Percentiles rank a stretch among this genome's conserved stretches.
phyloP scores from a whole-genome alignment of 2,797 vertebrate species.

The Anabas testudineus region DNA sequence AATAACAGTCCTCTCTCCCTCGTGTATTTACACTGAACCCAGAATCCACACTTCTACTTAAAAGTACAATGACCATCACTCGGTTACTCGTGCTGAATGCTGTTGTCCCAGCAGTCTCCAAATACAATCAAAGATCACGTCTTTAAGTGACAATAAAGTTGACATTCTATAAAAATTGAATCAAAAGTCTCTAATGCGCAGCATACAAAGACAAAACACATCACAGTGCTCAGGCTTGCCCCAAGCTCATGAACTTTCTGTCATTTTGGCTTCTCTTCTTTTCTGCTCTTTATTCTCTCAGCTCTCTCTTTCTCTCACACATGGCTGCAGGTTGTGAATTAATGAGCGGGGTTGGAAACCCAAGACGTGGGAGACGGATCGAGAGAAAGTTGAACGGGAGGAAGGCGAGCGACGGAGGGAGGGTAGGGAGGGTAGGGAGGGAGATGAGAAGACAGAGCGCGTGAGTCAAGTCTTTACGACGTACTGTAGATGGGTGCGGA shows the following conservation, averaged over 20 bases:
- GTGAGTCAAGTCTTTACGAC: slow-evolving; percentile 48
- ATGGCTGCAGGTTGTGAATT: slow-evolving; percentile 70
- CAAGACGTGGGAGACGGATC: slow-evolving; percentile 2
- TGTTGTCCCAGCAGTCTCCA: too few relatives aligned
- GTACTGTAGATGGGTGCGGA: slow-evolving; percentile 34
- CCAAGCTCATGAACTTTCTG: slow-evolving; percentile 23
- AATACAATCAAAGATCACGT: too few relatives aligned
- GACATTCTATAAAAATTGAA: slow-evolving; percentile 7
- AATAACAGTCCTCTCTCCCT: background rate
- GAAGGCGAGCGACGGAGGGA: slow-evolving; percentile 3
- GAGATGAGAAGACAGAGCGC: slow-evolving; percentile 39
- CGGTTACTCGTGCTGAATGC: too few relatives aligned
- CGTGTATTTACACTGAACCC: slow-evolving; percentile 1
- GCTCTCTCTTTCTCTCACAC: slow-evolving; percentile 16
- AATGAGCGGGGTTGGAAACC: slow-evolving; percentile 56
- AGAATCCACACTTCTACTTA: too few relatives aligned
- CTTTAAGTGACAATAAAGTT: slow-evolving; percentile 9
- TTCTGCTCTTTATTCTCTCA: slow-evolving; percentile 25
- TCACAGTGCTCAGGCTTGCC: slow-evolving; percentile 6
- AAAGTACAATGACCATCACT: too few relatives aligned
- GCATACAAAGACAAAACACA: slow-evolving; percentile 19
- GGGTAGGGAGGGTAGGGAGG: background rate
- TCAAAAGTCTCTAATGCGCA: background rate
- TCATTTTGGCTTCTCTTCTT: slow-evolving; percentile 42
- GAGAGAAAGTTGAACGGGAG: slow-evolving; percentile 19